Conservation (phyloP, 2,113 vertebrate genomes). For the Sprattus sprattus region DNA sequence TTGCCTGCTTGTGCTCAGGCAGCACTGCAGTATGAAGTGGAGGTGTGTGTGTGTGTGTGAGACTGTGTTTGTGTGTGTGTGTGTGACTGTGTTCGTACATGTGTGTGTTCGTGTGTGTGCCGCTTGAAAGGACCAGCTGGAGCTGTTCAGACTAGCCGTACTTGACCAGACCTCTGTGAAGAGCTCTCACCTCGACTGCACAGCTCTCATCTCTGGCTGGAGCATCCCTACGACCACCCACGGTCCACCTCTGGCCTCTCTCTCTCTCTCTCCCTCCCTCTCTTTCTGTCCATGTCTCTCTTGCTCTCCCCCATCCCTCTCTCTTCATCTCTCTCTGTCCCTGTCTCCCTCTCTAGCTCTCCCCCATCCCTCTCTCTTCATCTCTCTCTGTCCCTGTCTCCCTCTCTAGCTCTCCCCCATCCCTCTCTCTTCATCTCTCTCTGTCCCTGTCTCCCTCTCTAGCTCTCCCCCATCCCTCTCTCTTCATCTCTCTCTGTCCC, state of each 20-base stretch:
- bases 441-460: neutral
- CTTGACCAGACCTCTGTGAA: neutral
- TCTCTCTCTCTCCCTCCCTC: neutral
- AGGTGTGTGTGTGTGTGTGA: neutral
- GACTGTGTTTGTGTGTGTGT: neutral
- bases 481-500: neutral
- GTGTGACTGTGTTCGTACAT: neutral
- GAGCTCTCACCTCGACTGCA: slow-evolving; percentile 5
- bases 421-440: slow-evolving; percentile 8
- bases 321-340: neutral
- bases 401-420: no score
- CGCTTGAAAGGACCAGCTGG: neutral
- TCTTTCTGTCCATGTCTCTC: no score
- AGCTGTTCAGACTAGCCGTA: neutral
- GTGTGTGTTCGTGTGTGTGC: neutral
- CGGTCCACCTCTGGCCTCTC: neutral
- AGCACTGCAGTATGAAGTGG: neutral
- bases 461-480: neutral
- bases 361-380: neutral
- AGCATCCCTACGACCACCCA: neutral
- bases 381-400: neutral
- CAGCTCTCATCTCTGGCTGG: neutral
- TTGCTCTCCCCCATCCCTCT: neutral
- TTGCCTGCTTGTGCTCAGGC: neutral
- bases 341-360: neutral